Conservation (phyloP, 1,140 invertebrate species). For the Leptopilina boulardi region DNA sequence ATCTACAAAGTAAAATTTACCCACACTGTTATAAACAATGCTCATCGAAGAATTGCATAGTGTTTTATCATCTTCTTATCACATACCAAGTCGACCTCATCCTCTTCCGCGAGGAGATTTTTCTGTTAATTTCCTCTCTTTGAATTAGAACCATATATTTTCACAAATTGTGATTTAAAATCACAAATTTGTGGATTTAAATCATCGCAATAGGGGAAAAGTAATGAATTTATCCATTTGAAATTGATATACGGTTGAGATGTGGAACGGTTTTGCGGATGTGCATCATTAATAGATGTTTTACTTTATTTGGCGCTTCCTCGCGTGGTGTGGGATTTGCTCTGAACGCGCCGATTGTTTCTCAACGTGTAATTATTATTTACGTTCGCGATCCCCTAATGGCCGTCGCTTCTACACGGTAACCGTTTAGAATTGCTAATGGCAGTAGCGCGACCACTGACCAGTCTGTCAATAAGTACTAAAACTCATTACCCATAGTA, state of each 20-base stretch:
- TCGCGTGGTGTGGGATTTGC: background rate
- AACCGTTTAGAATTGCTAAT: conserved; percentile 24
- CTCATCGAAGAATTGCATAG: conserved; percentile 49
- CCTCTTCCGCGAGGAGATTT: background rate
- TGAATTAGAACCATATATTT: too few species aligned
- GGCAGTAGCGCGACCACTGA: conserved; percentile 19
- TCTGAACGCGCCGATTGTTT: conserved; percentile 8
- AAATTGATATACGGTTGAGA: background rate
- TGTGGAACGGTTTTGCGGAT: background rate
- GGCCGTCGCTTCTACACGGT: background rate
- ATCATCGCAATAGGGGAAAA: too few species aligned
- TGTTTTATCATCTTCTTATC: conserved; percentile 47
- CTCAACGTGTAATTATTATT: conserved; percentile 18
- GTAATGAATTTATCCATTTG: too few species aligned
- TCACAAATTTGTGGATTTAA: conserved; percentile 41
- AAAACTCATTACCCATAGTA: conserved; percentile 15
- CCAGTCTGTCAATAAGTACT: conserved; percentile 17
- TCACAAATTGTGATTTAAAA: conserved; percentile 39
- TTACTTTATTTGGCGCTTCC: background rate
- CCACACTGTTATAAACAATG: conserved; percentile 45
- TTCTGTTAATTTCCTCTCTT: too few species aligned
- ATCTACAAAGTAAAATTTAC: conserved; percentile 50
- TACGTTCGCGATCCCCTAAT: conserved; percentile 12
- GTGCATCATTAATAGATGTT: background rate
- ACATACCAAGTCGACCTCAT: conserved; percentile 43